A percentile compares a stretch with the other conserved stretches of the same genome.
phyloP scores from a whole-genome alignment of 2,888 invertebrate species.

The Erebia ligea region DNA sequence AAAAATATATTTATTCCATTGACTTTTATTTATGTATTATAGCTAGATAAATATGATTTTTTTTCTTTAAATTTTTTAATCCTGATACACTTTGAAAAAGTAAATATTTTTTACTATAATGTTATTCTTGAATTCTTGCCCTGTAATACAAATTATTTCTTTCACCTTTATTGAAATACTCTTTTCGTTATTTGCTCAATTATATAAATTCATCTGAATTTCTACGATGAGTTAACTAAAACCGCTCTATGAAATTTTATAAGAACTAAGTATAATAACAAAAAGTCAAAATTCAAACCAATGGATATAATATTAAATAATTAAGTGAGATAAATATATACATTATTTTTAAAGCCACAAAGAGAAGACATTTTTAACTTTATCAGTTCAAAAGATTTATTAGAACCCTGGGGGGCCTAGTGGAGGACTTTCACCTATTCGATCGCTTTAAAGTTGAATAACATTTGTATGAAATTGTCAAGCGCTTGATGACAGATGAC shows the following conservation, averaged over 20 bases:
- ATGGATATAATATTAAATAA: not conserved
- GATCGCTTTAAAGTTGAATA: too few relatives aligned
- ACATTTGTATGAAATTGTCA: not conserved
- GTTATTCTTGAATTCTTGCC: not conserved
- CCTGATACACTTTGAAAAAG: not conserved
- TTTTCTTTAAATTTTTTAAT: too few relatives aligned
- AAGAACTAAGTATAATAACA: not conserved
- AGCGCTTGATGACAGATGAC: not conserved
- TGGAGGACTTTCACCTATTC: too few relatives aligned
- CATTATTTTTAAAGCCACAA: slow-evolving; percentile 2
- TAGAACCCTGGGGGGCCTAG: not conserved
- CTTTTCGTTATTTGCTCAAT: not conserved
- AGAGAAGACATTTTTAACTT: not conserved
- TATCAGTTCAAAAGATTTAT: not conserved
- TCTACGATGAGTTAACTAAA: too few relatives aligned
- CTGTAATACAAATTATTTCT: not conserved
- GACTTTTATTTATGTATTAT: too few relatives aligned
- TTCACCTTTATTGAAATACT: not conserved
- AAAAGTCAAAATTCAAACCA: not conserved
- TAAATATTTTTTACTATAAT: not conserved
- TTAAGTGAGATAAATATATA: too few relatives aligned
- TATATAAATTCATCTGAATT: not conserved
- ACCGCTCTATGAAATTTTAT: not conserved
- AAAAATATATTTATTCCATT: too few relatives aligned
- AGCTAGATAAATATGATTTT: too few relatives aligned